These are phyloP conservation scores for Drosophila nannoptera DNA, from an alignment of 1,140 invertebrate species.

Conservation along the genomic window DNA sequence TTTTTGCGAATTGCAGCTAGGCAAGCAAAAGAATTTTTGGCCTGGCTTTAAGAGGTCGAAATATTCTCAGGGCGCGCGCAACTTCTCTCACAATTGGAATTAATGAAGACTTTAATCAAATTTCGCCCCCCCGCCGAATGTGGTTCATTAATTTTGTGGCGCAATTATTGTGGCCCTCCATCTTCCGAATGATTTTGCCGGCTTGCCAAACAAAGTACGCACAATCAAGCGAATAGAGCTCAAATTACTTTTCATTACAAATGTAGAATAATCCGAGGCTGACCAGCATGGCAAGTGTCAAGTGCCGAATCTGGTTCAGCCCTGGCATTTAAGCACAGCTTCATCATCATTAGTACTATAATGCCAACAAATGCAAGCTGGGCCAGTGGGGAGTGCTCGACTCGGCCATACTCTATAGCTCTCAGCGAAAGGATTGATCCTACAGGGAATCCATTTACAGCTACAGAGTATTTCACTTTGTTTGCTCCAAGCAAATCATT, in stretches of 20 bases:
- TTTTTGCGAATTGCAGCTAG: background rate
- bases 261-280: conserved; percentile 52
- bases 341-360: conserved; percentile 75
- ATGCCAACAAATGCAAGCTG: conserved; percentile 38
- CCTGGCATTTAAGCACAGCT: conserved; percentile 72
- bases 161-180: conserved; percentile 61
- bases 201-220: conserved; percentile 68
- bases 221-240: conserved; percentile 71
- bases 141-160: conserved; percentile 74
- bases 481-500: no score
- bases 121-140: conserved; percentile 63
- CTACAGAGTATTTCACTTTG: no score
- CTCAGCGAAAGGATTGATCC: no score
- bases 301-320: conserved; percentile 59
- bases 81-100: conserved; percentile 67
- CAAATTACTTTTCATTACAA: conserved; percentile 76
- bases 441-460: no score
- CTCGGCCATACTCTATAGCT: background rate
- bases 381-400: background rate
- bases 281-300: conserved; percentile 63
- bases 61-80: conserved; percentile 18
- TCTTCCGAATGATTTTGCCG: conserved; percentile 34
- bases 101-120: conserved; percentile 75
- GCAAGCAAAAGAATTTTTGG: background rate
- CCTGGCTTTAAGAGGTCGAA: conserved; percentile 1